These are phyloP conservation scores for Eubasilissa splendida DNA, from an alignment of 2,888 invertebrate species.

Conservation along the genomic window DNA sequence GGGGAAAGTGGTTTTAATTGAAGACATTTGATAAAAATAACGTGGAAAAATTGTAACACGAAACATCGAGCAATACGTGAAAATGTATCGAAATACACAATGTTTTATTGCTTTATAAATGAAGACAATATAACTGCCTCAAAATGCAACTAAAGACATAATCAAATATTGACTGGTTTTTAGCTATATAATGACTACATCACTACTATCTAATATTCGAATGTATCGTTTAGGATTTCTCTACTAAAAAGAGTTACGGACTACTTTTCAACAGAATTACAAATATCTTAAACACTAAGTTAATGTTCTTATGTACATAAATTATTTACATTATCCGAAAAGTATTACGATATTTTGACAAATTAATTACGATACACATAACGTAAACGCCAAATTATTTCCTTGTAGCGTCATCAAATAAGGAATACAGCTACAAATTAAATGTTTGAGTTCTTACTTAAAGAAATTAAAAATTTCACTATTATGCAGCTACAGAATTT, in stretches of 20 bases:
- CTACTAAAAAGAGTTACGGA: constrained; percentile 46
- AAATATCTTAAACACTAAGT: constrained; percentile 14
- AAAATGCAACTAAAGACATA: constrained; percentile 18
- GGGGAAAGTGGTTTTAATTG: too few species aligned
- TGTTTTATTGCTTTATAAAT: too few species aligned
- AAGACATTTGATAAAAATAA: too few species aligned
- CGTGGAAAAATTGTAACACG: too few species aligned
- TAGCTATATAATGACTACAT: constrained; percentile 52
- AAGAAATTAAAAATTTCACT: constrained; percentile 33
- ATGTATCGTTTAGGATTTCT: constrained; percentile 58
- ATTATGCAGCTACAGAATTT: constrained; percentile 31
- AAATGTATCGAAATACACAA: too few species aligned
- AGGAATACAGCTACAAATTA: constrained; percentile 9
- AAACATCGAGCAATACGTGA: too few species aligned
- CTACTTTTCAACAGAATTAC: constrained; percentile 31
- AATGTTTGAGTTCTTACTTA: constrained; percentile 8
- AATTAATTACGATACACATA: constrained; percentile 18
- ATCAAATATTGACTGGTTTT: constrained; percentile 50
- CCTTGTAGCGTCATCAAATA: constrained; percentile 8
- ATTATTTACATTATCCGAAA: constrained; percentile 28
- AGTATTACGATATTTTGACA: constrained; percentile 19
- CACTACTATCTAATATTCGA: constrained; percentile 58
- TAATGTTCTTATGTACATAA: constrained; percentile 27
- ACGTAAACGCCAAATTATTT: constrained; percentile 30
- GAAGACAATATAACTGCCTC: neutral